Evolutionary conservation across 2,113 vertebrate genomes (phyloP).

Genomic region (Rhinoderma darwinii): DNA sequence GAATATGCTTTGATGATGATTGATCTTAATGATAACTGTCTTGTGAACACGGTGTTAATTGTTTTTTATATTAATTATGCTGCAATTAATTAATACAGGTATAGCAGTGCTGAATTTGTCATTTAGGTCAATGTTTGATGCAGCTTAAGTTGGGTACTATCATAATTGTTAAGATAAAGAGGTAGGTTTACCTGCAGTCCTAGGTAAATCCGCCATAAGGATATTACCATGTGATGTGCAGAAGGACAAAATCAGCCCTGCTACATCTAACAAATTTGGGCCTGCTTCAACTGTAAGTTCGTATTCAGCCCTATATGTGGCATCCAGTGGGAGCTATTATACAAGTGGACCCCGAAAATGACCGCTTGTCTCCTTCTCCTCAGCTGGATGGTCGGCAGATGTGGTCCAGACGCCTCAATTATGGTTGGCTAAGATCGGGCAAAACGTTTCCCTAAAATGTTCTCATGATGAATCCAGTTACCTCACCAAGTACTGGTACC

Average conservation of each 20-base stretch:
- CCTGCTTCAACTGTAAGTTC: too few species aligned
- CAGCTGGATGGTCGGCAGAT: not conserved
- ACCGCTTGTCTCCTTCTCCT: not conserved
- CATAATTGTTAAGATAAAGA: too few species aligned
- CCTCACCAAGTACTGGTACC: slow-evolving; percentile 48
- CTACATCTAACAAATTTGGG: not conserved
- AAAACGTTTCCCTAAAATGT: not conserved
- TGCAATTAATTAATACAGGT: too few species aligned
- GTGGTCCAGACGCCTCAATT: slow-evolving; percentile 25
- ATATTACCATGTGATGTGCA: not conserved
- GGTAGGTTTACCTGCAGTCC: not conserved
- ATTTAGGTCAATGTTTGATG: too few species aligned
- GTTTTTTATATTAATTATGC: too few species aligned
- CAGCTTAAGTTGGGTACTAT: too few species aligned
- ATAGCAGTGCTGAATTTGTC: too few species aligned
- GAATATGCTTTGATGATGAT: too few species aligned
- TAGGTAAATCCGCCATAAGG: not conserved
- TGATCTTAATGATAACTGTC: not conserved
- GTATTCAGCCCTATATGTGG: not conserved
- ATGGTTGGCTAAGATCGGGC: not conserved
- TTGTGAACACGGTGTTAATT: not conserved
- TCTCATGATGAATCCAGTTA: not conserved
- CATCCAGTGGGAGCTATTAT: not conserved
- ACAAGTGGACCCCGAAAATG: not conserved
- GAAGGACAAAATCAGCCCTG: not conserved